phyloP scores from a whole-genome alignment of 2,888 invertebrate genomes.

The Nycteola revayana region DNA sequence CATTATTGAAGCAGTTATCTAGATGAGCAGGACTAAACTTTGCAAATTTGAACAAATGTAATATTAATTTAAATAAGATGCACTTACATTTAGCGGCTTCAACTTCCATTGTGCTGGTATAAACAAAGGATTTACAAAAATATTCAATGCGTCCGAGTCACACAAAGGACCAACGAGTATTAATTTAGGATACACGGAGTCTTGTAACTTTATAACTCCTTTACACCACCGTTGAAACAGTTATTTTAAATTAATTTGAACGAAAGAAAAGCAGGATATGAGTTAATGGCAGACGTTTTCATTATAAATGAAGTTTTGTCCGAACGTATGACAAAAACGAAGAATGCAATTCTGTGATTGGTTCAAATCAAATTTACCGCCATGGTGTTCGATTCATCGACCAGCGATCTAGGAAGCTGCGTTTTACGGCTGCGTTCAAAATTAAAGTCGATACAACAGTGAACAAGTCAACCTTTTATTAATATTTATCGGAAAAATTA shows the following conservation, averaged over 20 bases:
- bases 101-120: slow-evolving; percentile 58
- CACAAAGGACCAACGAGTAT: slow-evolving; percentile 42
- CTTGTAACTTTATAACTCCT: slow-evolving; percentile 41
- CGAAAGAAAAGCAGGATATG: slow-evolving; percentile 49
- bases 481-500: no score
- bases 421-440: slow-evolving; percentile 17
- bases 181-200: slow-evolving; percentile 34
- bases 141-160: slow-evolving; percentile 41
- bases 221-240: slow-evolving; percentile 54
- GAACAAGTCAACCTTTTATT: no score
- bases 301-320: slow-evolving; percentile 39
- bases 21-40: no score
- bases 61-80: neutral
- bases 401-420: slow-evolving; percentile 50
- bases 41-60: no score
- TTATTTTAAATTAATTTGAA: slow-evolving; percentile 54
- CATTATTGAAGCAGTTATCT: no score
- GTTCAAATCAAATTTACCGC: slow-evolving; percentile 63
- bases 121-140: slow-evolving; percentile 26
- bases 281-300: slow-evolving; percentile 43
- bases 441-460: no score
- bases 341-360: slow-evolving; percentile 55
- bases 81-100: slow-evolving; percentile 66
- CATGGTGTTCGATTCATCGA: slow-evolving; percentile 45
- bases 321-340: slow-evolving; percentile 49